These are phyloP conservation scores for Mimachlamys varia DNA, from an alignment of 2,888 invertebrate genomes.

Conservation along the genomic window DNA sequence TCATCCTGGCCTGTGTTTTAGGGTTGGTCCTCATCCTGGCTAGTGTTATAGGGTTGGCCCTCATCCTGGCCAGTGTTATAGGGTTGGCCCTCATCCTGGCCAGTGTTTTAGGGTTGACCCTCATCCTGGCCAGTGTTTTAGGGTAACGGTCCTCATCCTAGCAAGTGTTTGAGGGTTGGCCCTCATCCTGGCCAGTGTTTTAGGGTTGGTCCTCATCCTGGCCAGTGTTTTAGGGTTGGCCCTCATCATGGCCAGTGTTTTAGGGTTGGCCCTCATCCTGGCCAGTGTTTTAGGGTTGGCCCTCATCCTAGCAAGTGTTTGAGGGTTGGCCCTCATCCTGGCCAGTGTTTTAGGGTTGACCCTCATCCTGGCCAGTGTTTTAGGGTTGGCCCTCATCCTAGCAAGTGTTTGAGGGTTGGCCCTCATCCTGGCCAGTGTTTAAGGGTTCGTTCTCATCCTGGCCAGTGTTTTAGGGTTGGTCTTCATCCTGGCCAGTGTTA, in stretches of 20 bases:
- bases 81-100: background rate
- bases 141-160: too few species aligned
- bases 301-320: background rate
- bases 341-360: background rate
- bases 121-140: background rate
- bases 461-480: background rate
- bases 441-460: background rate
- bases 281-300: background rate
- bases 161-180: background rate
- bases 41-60: background rate
- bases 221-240: background rate
- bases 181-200: background rate
- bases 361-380: background rate
- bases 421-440: background rate
- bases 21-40: background rate
- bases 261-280: background rate
- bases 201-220: background rate
- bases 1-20: background rate
- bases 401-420: background rate
- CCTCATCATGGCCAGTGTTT: background rate
- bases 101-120: background rate
- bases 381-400: background rate
- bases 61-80: background rate
- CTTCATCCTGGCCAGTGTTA: background rate
- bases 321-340: background rate